Evolutionary conservation across 1,140 invertebrate genomes (phyloP).

Genomic region (Drosophila pandora): DNA sequence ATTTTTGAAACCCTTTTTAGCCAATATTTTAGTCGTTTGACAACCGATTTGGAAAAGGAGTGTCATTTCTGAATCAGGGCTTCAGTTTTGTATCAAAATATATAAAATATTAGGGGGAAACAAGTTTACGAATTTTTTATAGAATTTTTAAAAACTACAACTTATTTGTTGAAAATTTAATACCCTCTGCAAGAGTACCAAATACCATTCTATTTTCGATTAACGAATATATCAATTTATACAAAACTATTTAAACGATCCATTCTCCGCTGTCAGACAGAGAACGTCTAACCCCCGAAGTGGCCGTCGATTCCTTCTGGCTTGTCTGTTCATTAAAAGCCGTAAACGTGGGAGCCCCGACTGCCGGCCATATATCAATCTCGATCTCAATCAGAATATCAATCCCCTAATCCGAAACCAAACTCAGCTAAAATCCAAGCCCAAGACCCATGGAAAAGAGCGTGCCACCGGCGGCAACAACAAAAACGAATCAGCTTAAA

Average conservation of each 20-base stretch:
- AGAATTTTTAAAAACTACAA: too few species aligned
- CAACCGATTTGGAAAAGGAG: too few species aligned
- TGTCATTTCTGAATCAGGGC: too few species aligned
- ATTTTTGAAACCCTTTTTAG: too few species aligned
- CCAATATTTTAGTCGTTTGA: too few species aligned
- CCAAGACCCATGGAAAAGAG: slow-evolving; percentile 38
- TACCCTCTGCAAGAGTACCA: too few species aligned
- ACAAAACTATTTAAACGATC: slow-evolving; percentile 57
- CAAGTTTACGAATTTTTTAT: too few species aligned
- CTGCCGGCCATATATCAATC: slow-evolving; percentile 69
- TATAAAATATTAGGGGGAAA: too few species aligned
- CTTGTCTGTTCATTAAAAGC: slow-evolving; percentile 47
- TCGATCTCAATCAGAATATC: slow-evolving; percentile 39
- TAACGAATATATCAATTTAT: slow-evolving; percentile 50
- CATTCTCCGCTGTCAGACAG: slow-evolving; percentile 57
- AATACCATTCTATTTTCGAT: slow-evolving; percentile 30
- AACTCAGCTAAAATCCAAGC: slow-evolving; percentile 9
- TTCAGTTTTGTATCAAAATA: too few species aligned
- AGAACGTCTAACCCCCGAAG: slow-evolving; percentile 15
- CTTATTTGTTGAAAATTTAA: too few species aligned
- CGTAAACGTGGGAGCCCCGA: slow-evolving; percentile 71
- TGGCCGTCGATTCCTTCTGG: not conserved
- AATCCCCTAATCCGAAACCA: slow-evolving; percentile 27
- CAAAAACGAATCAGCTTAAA: slow-evolving; percentile 62
- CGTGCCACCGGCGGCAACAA: slow-evolving; percentile 65